These are phyloP conservation scores for Parnassius glacialis DNA, from an alignment of 2,888 invertebrate genomes.

Conservation along the genomic window DNA sequence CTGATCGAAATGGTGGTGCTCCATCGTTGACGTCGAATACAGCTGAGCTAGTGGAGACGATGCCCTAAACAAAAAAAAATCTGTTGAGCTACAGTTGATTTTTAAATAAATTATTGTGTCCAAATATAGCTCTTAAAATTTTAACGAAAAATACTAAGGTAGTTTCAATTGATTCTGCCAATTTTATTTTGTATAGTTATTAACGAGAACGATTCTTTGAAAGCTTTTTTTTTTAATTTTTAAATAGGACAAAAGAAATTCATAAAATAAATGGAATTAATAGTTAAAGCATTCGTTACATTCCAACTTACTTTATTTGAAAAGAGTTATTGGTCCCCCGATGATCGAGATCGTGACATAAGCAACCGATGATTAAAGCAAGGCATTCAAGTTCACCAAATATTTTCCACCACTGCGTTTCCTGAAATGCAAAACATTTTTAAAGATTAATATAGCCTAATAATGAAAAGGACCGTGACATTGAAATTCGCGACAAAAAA, in stretches of 20 bases:
- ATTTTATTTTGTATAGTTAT: no score
- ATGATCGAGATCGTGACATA: constrained; percentile 97
- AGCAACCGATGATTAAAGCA: constrained; percentile 94
- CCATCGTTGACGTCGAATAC: constrained; percentile 97
- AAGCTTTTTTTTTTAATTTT: no score
- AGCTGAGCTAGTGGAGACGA: constrained; percentile 94
- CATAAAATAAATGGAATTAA: not conserved
- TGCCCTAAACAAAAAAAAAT: constrained; percentile 81
- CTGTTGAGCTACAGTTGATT: no score
- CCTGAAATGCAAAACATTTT: constrained; percentile 73
- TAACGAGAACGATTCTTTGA: no score
- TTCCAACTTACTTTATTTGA: constrained; percentile 91
- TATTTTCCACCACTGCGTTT: constrained; percentile 96
- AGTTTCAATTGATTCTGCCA: no score
- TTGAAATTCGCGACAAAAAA: no score
- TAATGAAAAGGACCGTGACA: no score
- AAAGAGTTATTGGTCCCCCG: constrained; percentile 98
- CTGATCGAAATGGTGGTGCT: constrained; percentile 98
- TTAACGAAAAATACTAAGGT: no score
- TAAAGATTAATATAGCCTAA: not conserved
- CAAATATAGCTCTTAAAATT: no score
- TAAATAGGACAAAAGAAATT: no score
- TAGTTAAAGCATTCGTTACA: not conserved
- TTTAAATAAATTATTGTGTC: no score
- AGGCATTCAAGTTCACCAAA: constrained; percentile 95